phyloP scores from a whole-genome alignment of 64 coral and sea anemone species.

The Dendrophyllia cribrosa region DNA sequence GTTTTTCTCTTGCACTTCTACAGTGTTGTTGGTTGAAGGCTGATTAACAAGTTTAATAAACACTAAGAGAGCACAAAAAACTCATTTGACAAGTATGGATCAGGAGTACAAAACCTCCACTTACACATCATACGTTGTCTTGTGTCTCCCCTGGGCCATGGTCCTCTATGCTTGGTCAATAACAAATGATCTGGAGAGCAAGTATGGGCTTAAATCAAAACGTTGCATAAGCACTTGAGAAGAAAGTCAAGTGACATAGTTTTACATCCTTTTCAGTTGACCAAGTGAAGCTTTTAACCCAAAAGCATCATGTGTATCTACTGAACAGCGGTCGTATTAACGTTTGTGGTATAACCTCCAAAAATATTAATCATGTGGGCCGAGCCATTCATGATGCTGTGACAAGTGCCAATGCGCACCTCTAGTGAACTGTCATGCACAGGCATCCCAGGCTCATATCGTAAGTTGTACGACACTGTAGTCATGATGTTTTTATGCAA shows the following conservation, averaged over 20 bases:
- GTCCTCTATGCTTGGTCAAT: too few relatives aligned
- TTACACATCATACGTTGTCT: too few relatives aligned
- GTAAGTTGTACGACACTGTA: neutral
- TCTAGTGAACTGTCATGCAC: neutral
- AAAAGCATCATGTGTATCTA: conserved; percentile 62
- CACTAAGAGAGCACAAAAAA: too few relatives aligned
- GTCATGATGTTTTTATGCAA: neutral
- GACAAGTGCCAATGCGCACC: conserved; percentile 1
- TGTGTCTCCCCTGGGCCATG: too few relatives aligned
- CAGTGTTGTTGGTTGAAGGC: too few relatives aligned
- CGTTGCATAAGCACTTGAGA: neutral
- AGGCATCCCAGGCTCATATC: neutral
- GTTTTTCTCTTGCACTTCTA: too few relatives aligned
- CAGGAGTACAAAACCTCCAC: too few relatives aligned
- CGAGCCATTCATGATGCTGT: conserved; percentile 47
- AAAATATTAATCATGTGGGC: conserved; percentile 55
- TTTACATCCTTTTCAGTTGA: conserved; percentile 26
- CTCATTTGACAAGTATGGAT: too few relatives aligned
- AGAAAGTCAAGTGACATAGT: neutral
- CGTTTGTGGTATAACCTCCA: conserved; percentile 40
- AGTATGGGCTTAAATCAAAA: too few relatives aligned
- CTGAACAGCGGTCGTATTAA: conserved; percentile 43
- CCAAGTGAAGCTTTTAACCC: conserved; percentile 52
- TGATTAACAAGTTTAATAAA: too few relatives aligned
- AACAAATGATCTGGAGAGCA: too few relatives aligned